Evolutionary conservation across 2,888 invertebrate genomes (phyloP), one percentile per base, ranked within the genome.

Genomic region (Muscina levida): DNA sequence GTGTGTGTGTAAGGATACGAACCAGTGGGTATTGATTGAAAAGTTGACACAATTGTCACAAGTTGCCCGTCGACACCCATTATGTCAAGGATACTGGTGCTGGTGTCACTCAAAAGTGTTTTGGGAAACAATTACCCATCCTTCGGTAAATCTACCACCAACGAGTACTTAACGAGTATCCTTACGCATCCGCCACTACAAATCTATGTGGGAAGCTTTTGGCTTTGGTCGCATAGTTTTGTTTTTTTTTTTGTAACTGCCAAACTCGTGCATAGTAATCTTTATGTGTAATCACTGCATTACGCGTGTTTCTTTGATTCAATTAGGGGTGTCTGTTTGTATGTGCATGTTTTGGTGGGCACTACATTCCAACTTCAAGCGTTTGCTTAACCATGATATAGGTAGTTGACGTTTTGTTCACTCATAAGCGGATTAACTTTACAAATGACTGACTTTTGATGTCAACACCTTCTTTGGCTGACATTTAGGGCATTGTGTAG

Each of bases 251-350:
- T 67, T 24, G 46, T 46, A 17, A 6, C 44, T 15, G 19, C 24
- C 57, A 31, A 8, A 8, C 31, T 31, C n/a, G 42, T 24, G 31
- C n/a, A n/a, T 31, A 31, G 31, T 68, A 68, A 68, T 68, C 53
- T 53, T 48, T 59, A 51, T 62, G 31, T 75, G 77, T 77, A 77
- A 81, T 77, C 72, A 15, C 42, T 66, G 74, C 37, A 81, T 81
- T 81, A 81, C 65, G 77, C 68, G 74, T 77, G 81, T 81, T 77
- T 44, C 66, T 39, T 68, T 24, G 62, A 77, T 74, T 74, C 56
- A 81, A 68, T 81, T 77, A 81, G 77, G 81, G 81, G 81, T 81
- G 81, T 57, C 73, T 37, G 57, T 72, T 65, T 76, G 72, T 68
- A n/a, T n/a, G n/a, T n/a, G n/a, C n/a, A n/a, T n/a, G n/a, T n/a